A percentile compares a stretch with the other conserved stretches of the same genome.
Evolutionary conservation across 2,113 vertebrate species (phyloP).

Genomic region (human): DNA sequence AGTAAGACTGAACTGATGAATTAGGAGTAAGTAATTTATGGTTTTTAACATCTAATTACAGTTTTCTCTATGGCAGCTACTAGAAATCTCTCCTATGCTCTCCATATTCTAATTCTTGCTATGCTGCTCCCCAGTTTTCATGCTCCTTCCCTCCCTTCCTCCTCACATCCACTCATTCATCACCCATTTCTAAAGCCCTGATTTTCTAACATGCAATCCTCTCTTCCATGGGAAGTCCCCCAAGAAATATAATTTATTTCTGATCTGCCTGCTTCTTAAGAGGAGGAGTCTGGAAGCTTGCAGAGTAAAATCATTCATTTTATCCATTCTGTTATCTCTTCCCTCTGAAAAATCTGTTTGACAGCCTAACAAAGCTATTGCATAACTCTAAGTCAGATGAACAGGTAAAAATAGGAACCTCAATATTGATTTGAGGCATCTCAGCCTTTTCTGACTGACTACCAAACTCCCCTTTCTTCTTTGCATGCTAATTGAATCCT

Average conservation of each 20-base stretch:
- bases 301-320: background rate
- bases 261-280: background rate
- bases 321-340: background rate
- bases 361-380: background rate
- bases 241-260: background rate
- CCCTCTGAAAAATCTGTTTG: background rate
- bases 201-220: background rate
- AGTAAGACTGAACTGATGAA: background rate
- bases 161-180: background rate
- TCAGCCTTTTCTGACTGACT: background rate
- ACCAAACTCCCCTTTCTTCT: background rate
- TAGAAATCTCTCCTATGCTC: background rate
- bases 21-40: conserved; percentile 24
- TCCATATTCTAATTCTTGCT: background rate
- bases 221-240: background rate
- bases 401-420: background rate
- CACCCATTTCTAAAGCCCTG: background rate
- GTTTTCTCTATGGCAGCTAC: background rate
- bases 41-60: background rate
- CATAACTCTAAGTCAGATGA: background rate
- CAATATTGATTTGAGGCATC: background rate
- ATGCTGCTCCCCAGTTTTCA: background rate
- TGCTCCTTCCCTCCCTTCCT: background rate
- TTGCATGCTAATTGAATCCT: background rate
- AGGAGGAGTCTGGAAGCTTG: background rate